These are phyloP conservation scores for Atopsyche davidsoni DNA, from an alignment of 1,140 invertebrate genomes.

Conservation along the genomic window DNA sequence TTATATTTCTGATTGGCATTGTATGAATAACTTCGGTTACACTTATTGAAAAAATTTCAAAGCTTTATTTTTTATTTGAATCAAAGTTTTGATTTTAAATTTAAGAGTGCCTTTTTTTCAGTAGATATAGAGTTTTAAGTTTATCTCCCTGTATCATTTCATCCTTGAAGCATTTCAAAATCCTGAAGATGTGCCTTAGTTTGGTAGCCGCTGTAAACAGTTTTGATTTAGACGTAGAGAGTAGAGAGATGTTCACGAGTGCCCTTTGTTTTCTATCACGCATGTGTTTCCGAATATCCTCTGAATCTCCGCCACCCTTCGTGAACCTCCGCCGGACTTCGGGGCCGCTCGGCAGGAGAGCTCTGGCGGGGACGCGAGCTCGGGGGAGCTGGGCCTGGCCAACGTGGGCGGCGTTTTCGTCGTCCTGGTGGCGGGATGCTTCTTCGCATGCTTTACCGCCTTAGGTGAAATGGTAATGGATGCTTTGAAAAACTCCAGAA, in stretches of 20 bases:
- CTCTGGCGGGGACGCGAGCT: conserved; percentile 33
- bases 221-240: no score
- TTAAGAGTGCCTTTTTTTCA: no score
- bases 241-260: no score
- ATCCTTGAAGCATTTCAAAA: not conserved
- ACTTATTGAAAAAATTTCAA: no score
- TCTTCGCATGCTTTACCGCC: conserved; percentile 41
- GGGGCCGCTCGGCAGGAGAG: not conserved
- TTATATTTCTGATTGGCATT: no score
- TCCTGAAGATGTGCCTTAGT: no score
- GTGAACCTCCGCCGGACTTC: not conserved
- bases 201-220: no score
- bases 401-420: conserved; percentile 94
- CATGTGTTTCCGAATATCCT: not conserved
- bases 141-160: not conserved
- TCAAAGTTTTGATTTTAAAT: no score
- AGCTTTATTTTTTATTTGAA: no score
- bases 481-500: conserved; percentile 40
- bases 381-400: conserved; percentile 68
- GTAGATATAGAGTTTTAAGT: not conserved
- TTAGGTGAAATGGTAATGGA: conserved; percentile 44
- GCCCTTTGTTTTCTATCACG: not conserved
- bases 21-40: no score
- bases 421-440: conserved; percentile 64
- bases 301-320: not conserved